Conservation (phyloP, 2,888 invertebrate species). For the Tipula vernalis region DNA sequence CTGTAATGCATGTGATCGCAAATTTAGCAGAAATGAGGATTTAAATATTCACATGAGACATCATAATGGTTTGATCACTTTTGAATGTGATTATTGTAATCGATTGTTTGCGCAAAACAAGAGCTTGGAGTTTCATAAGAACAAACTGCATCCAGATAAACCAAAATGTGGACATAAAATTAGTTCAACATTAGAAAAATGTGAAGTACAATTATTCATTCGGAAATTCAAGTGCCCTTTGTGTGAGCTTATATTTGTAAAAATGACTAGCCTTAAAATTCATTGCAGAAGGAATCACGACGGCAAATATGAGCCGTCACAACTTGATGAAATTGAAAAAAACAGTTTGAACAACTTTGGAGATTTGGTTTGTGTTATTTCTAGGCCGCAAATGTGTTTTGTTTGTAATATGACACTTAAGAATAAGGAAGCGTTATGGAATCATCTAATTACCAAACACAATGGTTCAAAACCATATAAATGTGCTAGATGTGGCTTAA, state of each 20-base stretch:
- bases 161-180: background rate
- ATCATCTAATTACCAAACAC: conserved; percentile 13
- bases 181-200: background rate
- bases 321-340: background rate
- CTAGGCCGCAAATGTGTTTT: background rate
- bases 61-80: conserved; percentile 12
- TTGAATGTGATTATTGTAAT: conserved; percentile 13
- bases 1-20: conserved; percentile 12
- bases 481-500: conserved; percentile 36
- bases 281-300: conserved; percentile 16
- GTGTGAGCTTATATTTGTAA: conserved; percentile 15
- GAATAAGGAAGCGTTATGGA: background rate
- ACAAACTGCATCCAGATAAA: background rate
- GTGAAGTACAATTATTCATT: background rate
- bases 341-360: background rate
- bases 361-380: background rate
- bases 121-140: conserved; percentile 13
- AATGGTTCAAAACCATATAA: conserved; percentile 25
- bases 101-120: conserved; percentile 13
- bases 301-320: background rate
- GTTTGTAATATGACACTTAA: conserved; percentile 4
- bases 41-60: conserved; percentile 13
- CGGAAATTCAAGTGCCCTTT: conserved; percentile 13
- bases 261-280: conserved; percentile 14
- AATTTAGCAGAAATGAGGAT: conserved; percentile 14